Conservation (phyloP, 2,797 vertebrate species). For the Dipus sagitta region DNA sequence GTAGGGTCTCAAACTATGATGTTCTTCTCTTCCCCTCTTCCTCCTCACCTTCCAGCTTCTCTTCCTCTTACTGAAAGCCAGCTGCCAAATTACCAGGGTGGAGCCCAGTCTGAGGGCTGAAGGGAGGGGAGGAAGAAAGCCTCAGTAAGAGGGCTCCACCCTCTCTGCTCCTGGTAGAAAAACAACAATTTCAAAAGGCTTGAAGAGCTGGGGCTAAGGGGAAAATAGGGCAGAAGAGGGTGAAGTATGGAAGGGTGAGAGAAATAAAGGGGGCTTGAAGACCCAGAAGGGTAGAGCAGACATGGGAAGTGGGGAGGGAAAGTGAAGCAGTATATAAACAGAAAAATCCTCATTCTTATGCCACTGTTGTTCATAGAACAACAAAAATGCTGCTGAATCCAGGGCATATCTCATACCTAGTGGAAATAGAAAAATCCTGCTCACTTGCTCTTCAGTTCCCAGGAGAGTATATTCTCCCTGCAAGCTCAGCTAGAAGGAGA, state of each 20-base stretch:
- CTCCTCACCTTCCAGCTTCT: not conserved
- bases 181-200: conserved; percentile 27
- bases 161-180: conserved; percentile 21
- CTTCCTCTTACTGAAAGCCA: conserved; percentile 16
- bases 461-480: conserved; percentile 1
- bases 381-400: conserved; percentile 30
- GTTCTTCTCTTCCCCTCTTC: not conserved
- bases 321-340: conserved; percentile 15
- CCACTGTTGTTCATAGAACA: conserved; percentile 5
- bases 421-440: conserved; percentile 11
- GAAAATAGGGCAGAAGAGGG: not conserved
- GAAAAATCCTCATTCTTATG: conserved; percentile 38
- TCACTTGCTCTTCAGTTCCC: not conserved
- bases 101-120: conserved; percentile 27
- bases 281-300: not conserved
- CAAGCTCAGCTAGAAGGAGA: conserved; percentile 28
- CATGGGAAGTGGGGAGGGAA: not conserved
- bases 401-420: conserved; percentile 7
- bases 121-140: conserved; percentile 30
- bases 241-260: not conserved
- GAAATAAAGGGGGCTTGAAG: not conserved
- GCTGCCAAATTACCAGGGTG: conserved; percentile 47
- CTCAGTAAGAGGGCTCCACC: conserved; percentile 58
- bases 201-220: not conserved
- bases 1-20: conserved; percentile 6